Evolutionary conservation across 2,797 vertebrate genomes (phyloP).

Genomic region (Numenius phaeopus): DNA sequence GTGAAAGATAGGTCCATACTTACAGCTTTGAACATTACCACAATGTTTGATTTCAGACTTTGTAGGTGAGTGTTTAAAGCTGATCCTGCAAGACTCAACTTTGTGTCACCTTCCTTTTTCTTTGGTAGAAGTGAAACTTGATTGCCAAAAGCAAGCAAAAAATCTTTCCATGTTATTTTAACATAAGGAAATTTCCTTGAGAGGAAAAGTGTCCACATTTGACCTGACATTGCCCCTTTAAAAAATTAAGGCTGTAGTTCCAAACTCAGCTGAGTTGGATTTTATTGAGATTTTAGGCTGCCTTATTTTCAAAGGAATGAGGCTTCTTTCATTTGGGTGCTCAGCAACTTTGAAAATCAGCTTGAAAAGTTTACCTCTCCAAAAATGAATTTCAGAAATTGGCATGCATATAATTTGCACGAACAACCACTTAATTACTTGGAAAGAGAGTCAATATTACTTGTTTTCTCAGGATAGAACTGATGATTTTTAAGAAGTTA

Average conservation of each 20-base stretch:
- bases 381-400: not conserved
- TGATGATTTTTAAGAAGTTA: not conserved
- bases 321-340: not conserved
- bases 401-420: not conserved
- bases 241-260: not conserved
- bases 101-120: not conserved
- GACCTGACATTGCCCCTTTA: not conserved
- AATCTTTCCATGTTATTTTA: not conserved
- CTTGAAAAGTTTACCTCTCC: not conserved
- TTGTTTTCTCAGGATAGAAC: not conserved
- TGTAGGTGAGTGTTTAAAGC: not conserved
- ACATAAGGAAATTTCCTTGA: not conserved
- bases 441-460: not conserved
- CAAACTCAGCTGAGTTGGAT: not conserved
- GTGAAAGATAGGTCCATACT: not conserved
- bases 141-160: not conserved
- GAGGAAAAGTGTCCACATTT: not conserved
- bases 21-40: not conserved
- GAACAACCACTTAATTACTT: not conserved
- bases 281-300: not conserved
- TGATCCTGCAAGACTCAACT: not conserved
- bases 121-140: not conserved
- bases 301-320: not conserved
- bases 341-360: not conserved
- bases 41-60: not conserved